Percentiles rank a stretch among this genome's conserved stretches.
These are phyloP conservation scores for Syrphus vitripennis DNA, from an alignment of 2,888 invertebrate genomes.

Conservation along the genomic window DNA sequence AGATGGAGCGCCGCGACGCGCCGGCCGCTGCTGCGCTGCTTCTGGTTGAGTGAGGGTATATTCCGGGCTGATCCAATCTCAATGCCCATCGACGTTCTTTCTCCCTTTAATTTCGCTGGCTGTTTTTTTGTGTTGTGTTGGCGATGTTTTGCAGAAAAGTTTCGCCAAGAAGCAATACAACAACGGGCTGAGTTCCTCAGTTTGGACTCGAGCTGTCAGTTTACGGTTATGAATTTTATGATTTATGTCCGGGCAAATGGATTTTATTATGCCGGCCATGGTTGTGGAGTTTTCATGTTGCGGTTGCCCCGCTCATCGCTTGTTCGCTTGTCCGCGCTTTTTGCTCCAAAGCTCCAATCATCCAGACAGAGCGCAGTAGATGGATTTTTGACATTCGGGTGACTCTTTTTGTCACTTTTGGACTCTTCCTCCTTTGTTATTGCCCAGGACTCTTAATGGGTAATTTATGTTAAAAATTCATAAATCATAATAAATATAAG, in stretches of 20 bases:
- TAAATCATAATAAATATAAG: conserved; percentile 67
- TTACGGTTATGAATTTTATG: conserved; percentile 77
- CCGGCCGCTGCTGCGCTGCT: not conserved
- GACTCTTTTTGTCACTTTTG: conserved; percentile 68
- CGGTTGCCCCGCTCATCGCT: not conserved
- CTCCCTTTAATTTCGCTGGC: conserved; percentile 3
- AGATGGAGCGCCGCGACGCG: conserved; percentile 63
- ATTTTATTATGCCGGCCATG: conserved; percentile 78
- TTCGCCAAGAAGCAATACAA: conserved; percentile 31
- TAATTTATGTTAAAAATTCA: conserved; percentile 67
- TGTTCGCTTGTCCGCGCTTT: conserved; percentile 4
- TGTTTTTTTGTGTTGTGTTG: conserved; percentile 4
- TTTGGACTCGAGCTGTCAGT: conserved; percentile 67
- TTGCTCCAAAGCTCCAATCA: conserved; percentile 24
- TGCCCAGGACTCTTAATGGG: conserved; percentile 22
- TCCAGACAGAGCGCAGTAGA: conserved; percentile 37
- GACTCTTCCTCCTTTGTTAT: conserved; percentile 25
- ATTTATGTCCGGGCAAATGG: conserved; percentile 77
- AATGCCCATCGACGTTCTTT: conserved; percentile 36
- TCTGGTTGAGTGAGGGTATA: conserved; percentile 5
- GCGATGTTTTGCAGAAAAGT: not conserved
- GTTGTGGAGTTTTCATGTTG: conserved; percentile 37
- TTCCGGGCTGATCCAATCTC: conserved; percentile 59
- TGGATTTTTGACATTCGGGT: conserved; percentile 64
- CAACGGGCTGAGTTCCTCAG: conserved; percentile 44